Evolutionary conservation across 2,888 invertebrate genomes (phyloP).

Genomic region (Lucinisca nassula): DNA sequence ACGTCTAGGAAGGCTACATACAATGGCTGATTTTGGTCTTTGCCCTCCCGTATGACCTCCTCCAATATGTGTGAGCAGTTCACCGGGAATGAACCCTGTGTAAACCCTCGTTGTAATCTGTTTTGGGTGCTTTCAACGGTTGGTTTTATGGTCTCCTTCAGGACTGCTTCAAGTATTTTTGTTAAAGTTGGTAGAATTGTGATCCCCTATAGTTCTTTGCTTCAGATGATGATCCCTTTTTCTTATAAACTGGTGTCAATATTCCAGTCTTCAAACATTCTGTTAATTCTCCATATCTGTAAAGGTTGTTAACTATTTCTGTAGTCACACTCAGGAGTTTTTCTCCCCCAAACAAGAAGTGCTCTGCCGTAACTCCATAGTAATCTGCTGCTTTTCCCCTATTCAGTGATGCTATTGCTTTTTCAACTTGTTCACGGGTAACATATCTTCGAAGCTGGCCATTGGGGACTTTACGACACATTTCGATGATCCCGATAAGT

Average conservation of each 20-base stretch:
- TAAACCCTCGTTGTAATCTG: background rate
- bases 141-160: slow-evolving; percentile 2
- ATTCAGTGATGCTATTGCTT: background rate
- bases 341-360: background rate
- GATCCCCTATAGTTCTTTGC: slow-evolving; percentile 31
- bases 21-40: background rate
- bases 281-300: background rate
- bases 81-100: slow-evolving; percentile 23
- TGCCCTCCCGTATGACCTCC: background rate
- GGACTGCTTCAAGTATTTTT: slow-evolving; percentile 20
- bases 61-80: slow-evolving; percentile 27
- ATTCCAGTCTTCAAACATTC: background rate
- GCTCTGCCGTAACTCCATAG: background rate
- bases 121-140: background rate
- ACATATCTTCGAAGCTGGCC: too few relatives aligned
- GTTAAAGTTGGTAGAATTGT: slow-evolving; percentile 16
- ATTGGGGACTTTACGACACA: too few relatives aligned
- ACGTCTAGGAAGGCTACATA: slow-evolving; percentile 29
- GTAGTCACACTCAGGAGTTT: background rate
- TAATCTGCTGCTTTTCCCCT: background rate
- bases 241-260: slow-evolving; percentile 30
- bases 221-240: background rate
- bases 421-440: too few relatives aligned
- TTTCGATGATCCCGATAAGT: too few relatives aligned
- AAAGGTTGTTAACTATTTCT: background rate